A percentile compares a stretch with the other conserved stretches of the same genome.
phyloP scores from a whole-genome alignment of 2,113 vertebrate species.

The Otus sunia region DNA sequence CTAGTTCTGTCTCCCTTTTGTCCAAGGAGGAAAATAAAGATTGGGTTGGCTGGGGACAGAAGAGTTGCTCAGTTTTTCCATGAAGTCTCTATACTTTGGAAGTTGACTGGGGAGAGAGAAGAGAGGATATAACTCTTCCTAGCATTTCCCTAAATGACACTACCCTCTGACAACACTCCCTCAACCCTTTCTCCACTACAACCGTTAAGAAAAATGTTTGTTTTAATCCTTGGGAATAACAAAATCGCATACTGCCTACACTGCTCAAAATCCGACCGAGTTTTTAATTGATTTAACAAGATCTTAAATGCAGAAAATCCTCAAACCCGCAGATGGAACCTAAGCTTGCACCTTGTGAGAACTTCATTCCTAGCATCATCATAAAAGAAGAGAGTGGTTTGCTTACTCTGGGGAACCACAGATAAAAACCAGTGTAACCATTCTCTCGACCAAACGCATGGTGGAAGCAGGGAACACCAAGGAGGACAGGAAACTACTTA shows the following conservation, averaged over 20 bases:
- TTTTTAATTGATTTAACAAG: background rate
- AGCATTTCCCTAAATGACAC: background rate
- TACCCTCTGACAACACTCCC: too few relatives aligned
- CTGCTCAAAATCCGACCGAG: rapidly evolving
- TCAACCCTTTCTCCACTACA: background rate
- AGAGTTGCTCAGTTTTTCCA: background rate
- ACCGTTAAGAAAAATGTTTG: background rate
- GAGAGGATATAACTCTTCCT: background rate
- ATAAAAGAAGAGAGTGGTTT: background rate
- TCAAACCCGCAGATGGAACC: background rate
- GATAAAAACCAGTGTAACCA: rapidly evolving
- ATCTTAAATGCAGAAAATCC: background rate
- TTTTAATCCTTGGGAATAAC: background rate
- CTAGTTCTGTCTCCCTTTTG: background rate
- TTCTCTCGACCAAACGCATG: rapidly evolving
- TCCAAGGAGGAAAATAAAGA: background rate
- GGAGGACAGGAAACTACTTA: background rate
- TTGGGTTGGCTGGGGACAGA: background rate
- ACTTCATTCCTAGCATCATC: too few relatives aligned
- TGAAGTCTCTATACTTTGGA: rapidly evolving
- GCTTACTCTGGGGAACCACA: background rate
- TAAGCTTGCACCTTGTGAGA: background rate
- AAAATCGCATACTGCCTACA: background rate
- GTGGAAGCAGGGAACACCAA: background rate
- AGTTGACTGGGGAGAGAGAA: background rate